Percentiles rank a stretch among this genome's conserved stretches.
phyloP scores from a whole-genome alignment of 2,797 vertebrate species.

The Pterois miles region DNA sequence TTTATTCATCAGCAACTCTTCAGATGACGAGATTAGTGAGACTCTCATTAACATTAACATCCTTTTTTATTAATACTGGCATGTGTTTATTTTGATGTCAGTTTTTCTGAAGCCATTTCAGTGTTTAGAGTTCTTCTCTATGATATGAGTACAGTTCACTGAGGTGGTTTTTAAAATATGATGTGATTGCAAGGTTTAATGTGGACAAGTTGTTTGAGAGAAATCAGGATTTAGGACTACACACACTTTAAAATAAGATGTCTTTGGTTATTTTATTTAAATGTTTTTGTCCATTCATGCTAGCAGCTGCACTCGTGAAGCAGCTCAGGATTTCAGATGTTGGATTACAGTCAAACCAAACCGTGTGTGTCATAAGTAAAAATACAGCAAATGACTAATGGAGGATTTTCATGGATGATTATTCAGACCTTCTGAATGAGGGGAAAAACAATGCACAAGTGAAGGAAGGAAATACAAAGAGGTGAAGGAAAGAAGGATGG shows the following conservation, averaged over 20 bases:
- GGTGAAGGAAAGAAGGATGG: not conserved
- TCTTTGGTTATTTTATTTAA: conserved; percentile 5
- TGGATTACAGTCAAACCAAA: conserved; percentile 9
- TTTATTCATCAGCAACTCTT: not conserved
- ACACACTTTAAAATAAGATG: not conserved
- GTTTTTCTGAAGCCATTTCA: conserved; percentile 64
- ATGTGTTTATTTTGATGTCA: conserved; percentile 42
- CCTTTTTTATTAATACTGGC: not conserved
- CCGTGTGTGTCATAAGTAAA: not conserved
- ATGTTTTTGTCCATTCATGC: not conserved
- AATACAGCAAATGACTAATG: not conserved
- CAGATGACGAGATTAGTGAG: not conserved
- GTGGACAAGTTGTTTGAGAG: conserved; percentile 36
- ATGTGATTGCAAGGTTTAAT: conserved; percentile 14
- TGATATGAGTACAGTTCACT: not conserved
- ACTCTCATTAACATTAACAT: conserved; percentile 1
- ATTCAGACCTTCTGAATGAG: conserved; percentile 8
- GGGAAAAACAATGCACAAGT: not conserved
- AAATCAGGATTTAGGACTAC: conserved; percentile 7
- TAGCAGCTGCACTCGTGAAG: conserved; percentile 11
- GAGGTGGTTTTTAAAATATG: conserved; percentile 17
- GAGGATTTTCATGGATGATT: not conserved
- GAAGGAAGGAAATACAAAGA: not conserved
- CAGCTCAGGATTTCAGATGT: not conserved
- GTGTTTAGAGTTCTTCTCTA: conserved; percentile 25